Base-by-base conservation (phyloP, 2,888 invertebrate genomes). In the Acholoe squamosa region DNA sequence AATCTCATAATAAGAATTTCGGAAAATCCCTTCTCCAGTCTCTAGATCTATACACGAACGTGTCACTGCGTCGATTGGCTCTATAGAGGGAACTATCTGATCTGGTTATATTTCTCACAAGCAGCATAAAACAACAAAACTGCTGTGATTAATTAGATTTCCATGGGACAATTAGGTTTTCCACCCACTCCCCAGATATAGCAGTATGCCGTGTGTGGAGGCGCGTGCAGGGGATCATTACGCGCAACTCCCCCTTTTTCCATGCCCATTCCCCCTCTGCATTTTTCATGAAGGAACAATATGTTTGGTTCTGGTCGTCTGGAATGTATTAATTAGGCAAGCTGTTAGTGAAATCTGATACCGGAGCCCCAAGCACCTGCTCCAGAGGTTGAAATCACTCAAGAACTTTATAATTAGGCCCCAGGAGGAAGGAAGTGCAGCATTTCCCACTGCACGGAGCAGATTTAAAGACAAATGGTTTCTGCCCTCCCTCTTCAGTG, bases 281-380 rank as follows among this genome's bases (percentile, higher is more conserved):
- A 34, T 43, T 80, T 34, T 80, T 80, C 19, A 34, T 43, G 12
- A 14, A 80, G 22, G 80, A 5, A 43, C 76, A 80, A 43, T 80
- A 80, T 80, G 80, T 80, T 80, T 34, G 80, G 22, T 80, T 10
- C 80, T 80, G 80, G 80, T 43, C 22, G 80, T 34, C 43, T 33
- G 80, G 80, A 25, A 22, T 43, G 80, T 43, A 80, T 80, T 80
- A 80, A 80, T 80, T 80, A 80, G 80, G n/a, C 34, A 33, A 14
- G 34, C n/a, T 33, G 80, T 12, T n/a, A 43, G 34, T 34, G 80
- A 25, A 71, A 22, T 80, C 80, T 80, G 80, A 80, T 80, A 71
- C 80, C n/a, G 80, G 22, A 7, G 34, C 0, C 5, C 80, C 43
- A 22, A 80, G 43, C 80, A 80, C 80, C 80, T 80, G 80, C 43